Base-by-base conservation (phyloP, 1,140 invertebrate genomes). In the Drosophila seguyi region DNA sequence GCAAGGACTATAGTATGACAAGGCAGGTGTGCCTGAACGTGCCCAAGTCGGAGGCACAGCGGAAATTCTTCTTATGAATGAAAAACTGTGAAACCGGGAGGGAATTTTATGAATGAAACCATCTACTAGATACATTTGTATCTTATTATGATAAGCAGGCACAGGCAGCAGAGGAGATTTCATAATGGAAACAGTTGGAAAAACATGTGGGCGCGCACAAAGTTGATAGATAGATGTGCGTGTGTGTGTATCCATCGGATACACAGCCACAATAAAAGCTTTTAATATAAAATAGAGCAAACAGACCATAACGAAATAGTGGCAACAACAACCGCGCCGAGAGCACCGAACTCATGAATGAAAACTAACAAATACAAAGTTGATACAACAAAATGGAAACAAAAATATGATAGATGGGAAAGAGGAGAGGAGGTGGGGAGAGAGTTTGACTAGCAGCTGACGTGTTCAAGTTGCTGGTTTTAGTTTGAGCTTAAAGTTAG, bases 231-330 rank as follows among this genome's bases (percentile, higher is more conserved):
- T 41, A 0, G 4, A 14, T 47, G 11, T 47, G 20, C 3, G 8
- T 22, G 20, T 38, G 50, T 41, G 50, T 39, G 57, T 56, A 56
- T 53, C 42, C 62, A 58, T 65, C 44, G 60, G 55, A 57, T 67
- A 50, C 78, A 20, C 79, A 18, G 44, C 14, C 48, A 58, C 45
- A 72, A 76, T 81, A 57, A 71, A 79, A 80, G 75, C 71, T 75
- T 75, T 65, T 67, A 76, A 66, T 77, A 65, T 69, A 62, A 86
- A 81, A 74, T 86, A 75, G 82, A 78, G 82, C 82, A 86, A 86
- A 69, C 82, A 74, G 81, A 86, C 59, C 81, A 86, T 86, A 81
- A 78, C 84, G 79, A 74, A 74, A 74, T 50, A 71, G 53, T 71
- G 66, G 38, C 79, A 65, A 36, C 45, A 52, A 45, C 29, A 31